Base-by-base conservation (phyloP, 2,888 invertebrate genomes). In the Epiblema foenella region DNA sequence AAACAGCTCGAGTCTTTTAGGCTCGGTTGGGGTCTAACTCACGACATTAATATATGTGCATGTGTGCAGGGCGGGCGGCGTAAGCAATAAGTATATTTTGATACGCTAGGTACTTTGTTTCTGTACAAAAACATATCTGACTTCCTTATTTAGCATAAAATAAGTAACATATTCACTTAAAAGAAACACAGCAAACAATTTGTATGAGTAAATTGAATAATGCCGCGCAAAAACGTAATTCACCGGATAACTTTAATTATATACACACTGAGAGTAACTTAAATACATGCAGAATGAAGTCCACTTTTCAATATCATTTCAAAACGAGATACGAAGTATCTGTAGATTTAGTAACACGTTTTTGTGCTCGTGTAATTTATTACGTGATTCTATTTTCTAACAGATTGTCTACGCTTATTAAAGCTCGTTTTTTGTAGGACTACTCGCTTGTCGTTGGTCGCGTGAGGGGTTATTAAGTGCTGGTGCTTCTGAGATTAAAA, bases 361-460 rank as follows among this genome's bases (percentile, higher is more conserved):
- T 78, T 79, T 79, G 80, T 79, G 73, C 73, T 71, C 63, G 18
- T 70, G 80, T 81, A 87, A 89, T 89, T 79, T 80, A 84, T 86
- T 90, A 90, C 90, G 90, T 90, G 89, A 87, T 75, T 76, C 79
- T 78, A 84, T 86, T 87, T 82, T 83, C 76, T 77, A 58, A 59
- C 65, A 59, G 72, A 83, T 87, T 85, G 77, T 80, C 79, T 80
- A 82, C 82, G 80, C 73, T 75, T 73, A 77, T 76, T 80, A 80
- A 77, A 78, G 78, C 78, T 80, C 64, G 73, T 66, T 71, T 67
- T 68, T 72, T 62, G 64, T 51, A 33, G 20, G 58, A 72, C 39
- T 68, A 20, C 57, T 18, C 10, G 33, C 56, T 56, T 68, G 51
- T 52, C 62, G n/a, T n/a, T 46, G 18, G 52, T 62, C 39, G 59